Evolutionary conservation across 2,113 vertebrate species (phyloP).

Genomic region (Pelusios castaneus): DNA sequence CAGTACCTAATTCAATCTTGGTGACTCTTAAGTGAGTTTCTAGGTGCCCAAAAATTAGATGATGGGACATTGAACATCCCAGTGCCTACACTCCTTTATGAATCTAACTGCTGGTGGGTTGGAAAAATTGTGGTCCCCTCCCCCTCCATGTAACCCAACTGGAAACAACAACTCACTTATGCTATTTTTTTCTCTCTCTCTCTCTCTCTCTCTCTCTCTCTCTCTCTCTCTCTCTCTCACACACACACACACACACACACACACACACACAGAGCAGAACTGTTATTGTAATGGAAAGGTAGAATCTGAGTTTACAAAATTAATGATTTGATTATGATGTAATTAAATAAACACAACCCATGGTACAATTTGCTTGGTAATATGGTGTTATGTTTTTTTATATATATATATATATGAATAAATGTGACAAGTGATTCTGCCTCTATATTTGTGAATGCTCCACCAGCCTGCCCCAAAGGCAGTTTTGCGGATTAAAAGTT

Average conservation of each 20-base stretch:
- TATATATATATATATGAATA: not conserved
- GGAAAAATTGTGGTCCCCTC: not conserved
- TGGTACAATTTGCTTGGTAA: not conserved
- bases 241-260: too few relatives aligned
- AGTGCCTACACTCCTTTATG: not conserved
- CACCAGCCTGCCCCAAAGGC: not conserved
- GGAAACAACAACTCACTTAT: not conserved
- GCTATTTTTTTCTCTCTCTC: not conserved
- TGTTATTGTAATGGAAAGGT: not conserved
- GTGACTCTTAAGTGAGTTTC: not conserved
- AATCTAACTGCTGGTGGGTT: not conserved
- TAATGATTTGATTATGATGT: not conserved
- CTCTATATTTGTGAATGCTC: not conserved
- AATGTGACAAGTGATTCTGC: not conserved
- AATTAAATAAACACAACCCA: not conserved
- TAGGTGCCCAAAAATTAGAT: not conserved
- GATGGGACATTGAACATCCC: not conserved
- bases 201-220: too few relatives aligned
- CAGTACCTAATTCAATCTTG: not conserved
- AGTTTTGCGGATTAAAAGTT: not conserved
- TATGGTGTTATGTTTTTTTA: too few relatives aligned
- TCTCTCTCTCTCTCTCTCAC: too few relatives aligned
- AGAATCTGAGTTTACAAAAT: not conserved
- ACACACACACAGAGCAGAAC: fast-evolving
- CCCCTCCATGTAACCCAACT: not conserved